Evolutionary conservation across 2,888 invertebrate genomes (phyloP), one percentile per base, ranked within the genome.

Genomic region (Parapristionchus giblindavisi): DNA sequence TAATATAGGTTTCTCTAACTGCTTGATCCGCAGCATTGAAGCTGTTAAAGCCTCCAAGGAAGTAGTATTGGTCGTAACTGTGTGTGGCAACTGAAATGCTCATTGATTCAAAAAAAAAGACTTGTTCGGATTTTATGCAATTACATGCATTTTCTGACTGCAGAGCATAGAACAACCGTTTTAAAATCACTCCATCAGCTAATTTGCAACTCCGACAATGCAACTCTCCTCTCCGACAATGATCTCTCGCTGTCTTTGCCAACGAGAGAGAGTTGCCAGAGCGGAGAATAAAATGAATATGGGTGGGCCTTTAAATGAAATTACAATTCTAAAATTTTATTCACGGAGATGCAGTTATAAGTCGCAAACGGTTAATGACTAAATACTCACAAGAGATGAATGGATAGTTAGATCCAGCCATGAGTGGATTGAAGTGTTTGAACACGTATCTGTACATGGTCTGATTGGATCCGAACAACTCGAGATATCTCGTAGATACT

Each of bases 301-400:
- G 2, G 38, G 24, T 5, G 1, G 2, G 29, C 29, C 6, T 32
- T 14, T 58, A 14, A 17, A 32, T 6, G 1, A 2, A 8, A 58
- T 3, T 32, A 32, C 58, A 17, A 11, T 58, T 2, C 4, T 14
- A 14, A 32, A 24, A 11, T 34, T 17, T 17, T 34, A 3, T 29
- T 6, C 58, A 34, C 3, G 1, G 34, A 3, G 17, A 3, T 1
- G 21, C 2, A 34, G 21, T 21, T 8, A 11, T 34, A 27, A 2
- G 2, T 34, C 58, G 2, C 11, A 1, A 61, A 61, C n/a, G n/a
- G n/a, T n/a, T n/a, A n/a, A n/a, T n/a, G n/a, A n/a, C n/a, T n/a
- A n/a, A n/a, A n/a, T n/a, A n/a, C 61, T 40, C n/a, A 61, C 61
- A 61, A 24, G 40, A 40, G 17, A 61, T 61, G 61, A 61, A 61